Percentiles rank a stretch among this genome's conserved stretches.
These are phyloP conservation scores for Anthonomus grandis DNA, from an alignment of 1,140 invertebrate species.

Conservation along the genomic window DNA sequence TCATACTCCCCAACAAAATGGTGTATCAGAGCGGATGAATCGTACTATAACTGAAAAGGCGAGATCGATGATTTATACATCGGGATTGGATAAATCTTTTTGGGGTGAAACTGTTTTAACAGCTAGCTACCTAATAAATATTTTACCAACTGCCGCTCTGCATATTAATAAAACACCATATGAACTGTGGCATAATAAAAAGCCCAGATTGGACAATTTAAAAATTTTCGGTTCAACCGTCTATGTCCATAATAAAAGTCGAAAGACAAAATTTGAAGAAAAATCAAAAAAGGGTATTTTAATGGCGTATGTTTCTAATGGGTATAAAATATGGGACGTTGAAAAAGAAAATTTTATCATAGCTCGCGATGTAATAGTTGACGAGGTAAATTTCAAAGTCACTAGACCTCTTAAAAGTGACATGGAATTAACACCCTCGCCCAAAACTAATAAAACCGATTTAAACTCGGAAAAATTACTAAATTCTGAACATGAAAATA, in stretches of 20 bases:
- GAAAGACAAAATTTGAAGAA: conserved; percentile 47
- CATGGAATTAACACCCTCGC: too few relatives aligned
- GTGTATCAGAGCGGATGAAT: conserved; percentile 52
- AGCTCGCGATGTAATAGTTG: conserved; percentile 48
- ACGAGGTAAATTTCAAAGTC: conserved; percentile 44
- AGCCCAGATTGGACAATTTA: conserved; percentile 50
- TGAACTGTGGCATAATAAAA: conserved; percentile 51
- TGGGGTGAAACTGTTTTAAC: conserved; percentile 48
- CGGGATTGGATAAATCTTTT: conserved; percentile 40
- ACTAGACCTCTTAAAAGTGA: conserved; percentile 28
- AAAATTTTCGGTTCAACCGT: conserved; percentile 51
- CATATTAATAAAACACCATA: conserved; percentile 47
- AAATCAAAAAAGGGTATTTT: conserved; percentile 46
- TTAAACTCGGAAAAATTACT: too few relatives aligned
- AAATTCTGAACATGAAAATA: too few relatives aligned
- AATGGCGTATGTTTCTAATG: conserved; percentile 49
- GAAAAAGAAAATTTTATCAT: conserved; percentile 41
- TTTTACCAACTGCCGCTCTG: too few relatives aligned
- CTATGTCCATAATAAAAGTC: conserved; percentile 48
- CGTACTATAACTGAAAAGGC: conserved; percentile 50
- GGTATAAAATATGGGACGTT: conserved; percentile 47
- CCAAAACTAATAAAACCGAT: too few relatives aligned
- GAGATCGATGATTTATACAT: conserved; percentile 44
- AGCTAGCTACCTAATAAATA: too few relatives aligned
- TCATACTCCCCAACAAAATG: conserved; percentile 53